Conservation (phyloP, 1,140 invertebrate species). For the Drosophila rhopaloa region DNA sequence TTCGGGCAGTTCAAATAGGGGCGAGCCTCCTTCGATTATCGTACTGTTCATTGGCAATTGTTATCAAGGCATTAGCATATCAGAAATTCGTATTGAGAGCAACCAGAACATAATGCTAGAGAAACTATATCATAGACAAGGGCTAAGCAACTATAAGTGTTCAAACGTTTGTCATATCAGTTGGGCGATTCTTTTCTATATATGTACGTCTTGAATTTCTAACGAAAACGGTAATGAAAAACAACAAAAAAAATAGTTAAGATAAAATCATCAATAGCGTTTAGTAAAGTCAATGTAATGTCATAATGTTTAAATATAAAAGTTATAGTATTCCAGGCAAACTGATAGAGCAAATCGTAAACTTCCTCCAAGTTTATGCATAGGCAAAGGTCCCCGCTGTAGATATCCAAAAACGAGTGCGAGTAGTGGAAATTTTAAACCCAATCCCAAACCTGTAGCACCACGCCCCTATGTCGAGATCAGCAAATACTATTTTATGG, state of each 20-base stretch:
- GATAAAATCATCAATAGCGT: conserved; percentile 41
- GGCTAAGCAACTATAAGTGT: conserved; percentile 57
- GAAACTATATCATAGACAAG: conserved; percentile 49
- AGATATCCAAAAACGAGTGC: conserved; percentile 60
- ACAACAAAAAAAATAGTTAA: conserved; percentile 10
- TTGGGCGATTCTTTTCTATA: conserved; percentile 36
- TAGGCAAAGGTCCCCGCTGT: conserved; percentile 59
- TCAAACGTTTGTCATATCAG: conserved; percentile 58
- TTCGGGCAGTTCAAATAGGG: conserved; percentile 42
- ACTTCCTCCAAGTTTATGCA: conserved; percentile 67
- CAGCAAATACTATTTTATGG: conserved; percentile 53
- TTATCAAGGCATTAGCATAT: conserved; percentile 78
- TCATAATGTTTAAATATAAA: conserved; percentile 50
- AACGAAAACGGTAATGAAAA: conserved; percentile 37
- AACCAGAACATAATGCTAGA: not conserved
- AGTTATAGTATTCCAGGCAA: conserved; percentile 59
- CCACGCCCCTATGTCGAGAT: conserved; percentile 30
- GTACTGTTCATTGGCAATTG: conserved; percentile 57
- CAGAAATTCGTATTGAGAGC: conserved; percentile 39
- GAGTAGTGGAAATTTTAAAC: conserved; percentile 57
- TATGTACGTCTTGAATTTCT: conserved; percentile 55
- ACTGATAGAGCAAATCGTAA: conserved; percentile 62
- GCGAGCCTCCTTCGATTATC: conserved; percentile 12
- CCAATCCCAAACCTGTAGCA: conserved; percentile 53
- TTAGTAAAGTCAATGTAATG: conserved; percentile 54